Conservation (phyloP, 2,888 invertebrate species). For the Eupeodes luniger region DNA sequence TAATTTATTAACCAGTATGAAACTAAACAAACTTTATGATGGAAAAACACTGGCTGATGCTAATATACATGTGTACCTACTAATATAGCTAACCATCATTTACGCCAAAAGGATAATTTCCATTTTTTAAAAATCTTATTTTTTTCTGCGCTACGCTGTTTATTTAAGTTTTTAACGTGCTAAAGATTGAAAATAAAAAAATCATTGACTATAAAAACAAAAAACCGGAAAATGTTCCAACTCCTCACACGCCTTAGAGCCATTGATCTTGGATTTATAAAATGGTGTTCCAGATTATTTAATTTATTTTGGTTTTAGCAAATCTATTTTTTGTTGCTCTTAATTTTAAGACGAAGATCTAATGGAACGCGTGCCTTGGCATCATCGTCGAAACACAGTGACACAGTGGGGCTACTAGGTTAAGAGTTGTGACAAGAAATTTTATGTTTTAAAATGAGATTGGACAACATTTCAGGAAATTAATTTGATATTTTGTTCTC, state of each 20-base stretch:
- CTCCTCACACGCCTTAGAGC: not conserved
- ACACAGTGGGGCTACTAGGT: not conserved
- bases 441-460: too few relatives aligned
- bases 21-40: constrained; percentile 29
- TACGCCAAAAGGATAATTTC: constrained; percentile 47
- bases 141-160: not conserved
- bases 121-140: constrained; percentile 1
- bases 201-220: constrained; percentile 4
- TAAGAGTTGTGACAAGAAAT: too few relatives aligned
- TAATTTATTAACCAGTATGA: constrained; percentile 51
- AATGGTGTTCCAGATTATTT: constrained; percentile 48
- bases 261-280: constrained; percentile 41
- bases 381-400: too few relatives aligned
- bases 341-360: constrained; percentile 10
- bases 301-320: constrained; percentile 17
- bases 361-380: not conserved
- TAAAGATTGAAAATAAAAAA: not conserved
- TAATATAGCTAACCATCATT: not conserved
- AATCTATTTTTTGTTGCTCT: not conserved
- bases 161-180: not conserved
- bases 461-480: too few relatives aligned
- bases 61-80: not conserved
- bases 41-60: constrained; percentile 46
- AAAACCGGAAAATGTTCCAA: constrained; percentile 42
- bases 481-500: too few relatives aligned